Percentiles rank a stretch among this genome's conserved stretches.
Evolutionary conservation across 2,113 vertebrate genomes (phyloP).

Genomic region (Hypocryptadius cinnamomeus): DNA sequence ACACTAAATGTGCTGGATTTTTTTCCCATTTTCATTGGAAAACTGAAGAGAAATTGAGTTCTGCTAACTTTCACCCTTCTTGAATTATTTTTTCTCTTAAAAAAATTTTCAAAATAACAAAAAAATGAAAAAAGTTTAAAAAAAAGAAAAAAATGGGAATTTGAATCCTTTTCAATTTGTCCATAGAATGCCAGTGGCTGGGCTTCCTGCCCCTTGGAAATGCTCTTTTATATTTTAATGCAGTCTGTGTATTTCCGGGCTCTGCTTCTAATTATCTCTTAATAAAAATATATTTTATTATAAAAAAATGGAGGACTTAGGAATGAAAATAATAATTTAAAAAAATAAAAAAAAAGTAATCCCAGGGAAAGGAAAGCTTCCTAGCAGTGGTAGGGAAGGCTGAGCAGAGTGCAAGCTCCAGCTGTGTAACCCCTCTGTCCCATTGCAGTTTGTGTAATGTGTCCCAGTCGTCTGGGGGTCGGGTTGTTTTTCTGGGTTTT

Average conservation of each 20-base stretch:
- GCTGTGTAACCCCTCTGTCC: conserved; percentile 49
- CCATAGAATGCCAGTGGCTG: conserved; percentile 41
- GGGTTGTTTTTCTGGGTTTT: not conserved
- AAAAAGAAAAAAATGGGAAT: not conserved
- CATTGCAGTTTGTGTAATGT: conserved; percentile 43
- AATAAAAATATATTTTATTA: conserved; percentile 78
- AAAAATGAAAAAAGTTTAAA: not conserved
- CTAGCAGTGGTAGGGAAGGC: conserved; percentile 50
- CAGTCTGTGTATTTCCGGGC: conserved; percentile 69
- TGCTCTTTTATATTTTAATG: conserved; percentile 68
- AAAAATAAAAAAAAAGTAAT: conserved; percentile 21
- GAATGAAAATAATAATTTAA: conserved; percentile 32
- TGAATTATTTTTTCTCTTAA: conserved; percentile 18
- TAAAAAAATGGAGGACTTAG: conserved; percentile 57
- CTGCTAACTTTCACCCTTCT: conserved; percentile 54
- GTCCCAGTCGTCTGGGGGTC: not conserved
- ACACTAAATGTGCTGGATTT: conserved; percentile 68
- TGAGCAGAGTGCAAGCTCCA: conserved; percentile 48
- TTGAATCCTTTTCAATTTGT: conserved; percentile 51
- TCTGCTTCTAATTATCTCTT: conserved; percentile 73
- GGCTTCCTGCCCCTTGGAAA: conserved; percentile 56
- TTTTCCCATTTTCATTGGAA: conserved; percentile 65
- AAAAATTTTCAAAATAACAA: not conserved
- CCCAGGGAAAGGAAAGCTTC: conserved; percentile 29
- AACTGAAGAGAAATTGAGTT: conserved; percentile 60